Base-by-base conservation (phyloP, 1,140 invertebrate species). In the Drosophila burlai region DNA sequence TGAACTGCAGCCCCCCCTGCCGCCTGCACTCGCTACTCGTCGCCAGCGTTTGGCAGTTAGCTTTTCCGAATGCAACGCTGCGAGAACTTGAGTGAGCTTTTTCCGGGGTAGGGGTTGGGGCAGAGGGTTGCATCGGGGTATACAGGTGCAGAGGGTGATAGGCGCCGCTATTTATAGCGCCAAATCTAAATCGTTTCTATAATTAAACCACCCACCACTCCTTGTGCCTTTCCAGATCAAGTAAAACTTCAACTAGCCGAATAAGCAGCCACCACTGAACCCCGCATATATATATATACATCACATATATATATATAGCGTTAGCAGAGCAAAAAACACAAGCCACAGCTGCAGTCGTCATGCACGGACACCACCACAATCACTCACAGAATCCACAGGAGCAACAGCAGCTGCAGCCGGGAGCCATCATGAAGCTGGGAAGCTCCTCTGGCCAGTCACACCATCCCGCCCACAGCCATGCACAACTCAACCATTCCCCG, bases 301-400 rank as follows among this genome's bases (percentile, higher is more conserved):
- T 24, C 13, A 69, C 2, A n/a, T 9, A 26, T 52, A 64, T 40
- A 66, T 68, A 73, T 60, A 73, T 61, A 72, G 54, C 29, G 26
- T 52, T 65, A 65, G 57, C 62, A 59, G 61, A 57, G 43, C 50
- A 7, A 29, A 24, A 26, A 24, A 26, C 36, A 57, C 49, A 72
- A 60, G 36, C 61, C 58, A 57, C 8, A 80, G 45, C 54, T 78
- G 55, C 50, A 90, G 45, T 47, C 61, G 79, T 80, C 71, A 89
- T 89, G 85, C 85, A 89, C 89, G 81, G 81, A 89, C 83, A 83
- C 66, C 83, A 89, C 71, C 65, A 65, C 66, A 76, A 76, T 42
- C 83, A 82, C 50, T 64, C 81, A 4, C 83, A 83, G 15, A 72
- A 72, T 34, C 76, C 62, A 18, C 76, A 77, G 29, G 78, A 85